Evolutionary conservation across 2,797 vertebrate genomes (phyloP).

Genomic region (Pelodytes ibericus): DNA sequence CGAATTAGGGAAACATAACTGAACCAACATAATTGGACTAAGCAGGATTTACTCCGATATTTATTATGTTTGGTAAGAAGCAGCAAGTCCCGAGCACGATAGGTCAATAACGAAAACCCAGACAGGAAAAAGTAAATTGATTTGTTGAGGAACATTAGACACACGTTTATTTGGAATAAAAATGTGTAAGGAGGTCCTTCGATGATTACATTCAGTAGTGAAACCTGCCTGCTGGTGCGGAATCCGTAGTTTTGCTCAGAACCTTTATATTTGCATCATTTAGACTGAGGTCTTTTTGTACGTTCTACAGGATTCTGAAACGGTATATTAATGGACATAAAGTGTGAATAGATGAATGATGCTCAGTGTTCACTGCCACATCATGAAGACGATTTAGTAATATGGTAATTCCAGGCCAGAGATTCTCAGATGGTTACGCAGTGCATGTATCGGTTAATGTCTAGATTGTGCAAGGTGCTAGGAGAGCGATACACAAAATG

Average conservation of each 20-base stretch:
- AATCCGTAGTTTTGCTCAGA: neutral
- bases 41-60: constrained; percentile 46
- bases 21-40: constrained; percentile 33
- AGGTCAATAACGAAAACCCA: constrained; percentile 33
- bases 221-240: constrained; percentile 15
- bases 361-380: neutral
- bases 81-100: constrained; percentile 39
- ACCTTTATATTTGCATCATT: no score
- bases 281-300: neutral
- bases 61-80: constrained; percentile 48
- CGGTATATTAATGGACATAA: neutral
- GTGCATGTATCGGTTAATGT: neutral
- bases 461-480: no score
- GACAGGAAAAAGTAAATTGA: constrained; percentile 37
- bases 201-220: constrained; percentile 31
- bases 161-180: constrained; percentile 7
- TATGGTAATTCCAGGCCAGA: neutral
- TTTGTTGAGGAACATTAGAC: constrained; percentile 29
- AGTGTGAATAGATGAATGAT: neutral
- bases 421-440: neutral
- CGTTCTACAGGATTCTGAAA: neutral
- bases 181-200: constrained; percentile 15
- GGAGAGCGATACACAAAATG: neutral
- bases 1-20: constrained; percentile 39
- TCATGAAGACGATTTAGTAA: neutral